These are phyloP conservation scores for Tethya wilhelma DNA, from an alignment of 37 sponge, comb jelly and placozoan species.

Conservation along the genomic window DNA sequence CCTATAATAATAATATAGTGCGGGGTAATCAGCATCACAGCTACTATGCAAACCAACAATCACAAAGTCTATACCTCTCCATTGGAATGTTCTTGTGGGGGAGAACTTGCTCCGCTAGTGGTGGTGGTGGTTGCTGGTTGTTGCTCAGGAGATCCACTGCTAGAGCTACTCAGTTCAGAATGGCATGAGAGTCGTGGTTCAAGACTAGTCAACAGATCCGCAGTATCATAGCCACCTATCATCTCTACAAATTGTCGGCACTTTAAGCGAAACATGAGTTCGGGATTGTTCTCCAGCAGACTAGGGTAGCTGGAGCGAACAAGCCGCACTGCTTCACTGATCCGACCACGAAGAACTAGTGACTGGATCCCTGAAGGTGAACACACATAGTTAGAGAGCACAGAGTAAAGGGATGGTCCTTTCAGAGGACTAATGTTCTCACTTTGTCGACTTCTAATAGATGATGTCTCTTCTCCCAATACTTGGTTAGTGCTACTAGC, in stretches of 20 bases:
- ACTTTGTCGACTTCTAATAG: slow-evolving; percentile 95
- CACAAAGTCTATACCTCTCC: slow-evolving; percentile 21
- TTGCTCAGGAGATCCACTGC: slow-evolving; percentile 17
- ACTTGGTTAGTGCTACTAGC: slow-evolving; percentile 79
- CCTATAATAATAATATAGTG: too few relatives aligned
- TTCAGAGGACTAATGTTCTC: background rate
- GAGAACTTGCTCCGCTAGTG: too few relatives aligned
- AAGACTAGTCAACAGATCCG: background rate
- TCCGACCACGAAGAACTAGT: slow-evolving; percentile 75
- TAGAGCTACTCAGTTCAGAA: slow-evolving; percentile 61
- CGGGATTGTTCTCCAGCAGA: slow-evolving; percentile 70
- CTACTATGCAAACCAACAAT: background rate
- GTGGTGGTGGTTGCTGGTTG: background rate
- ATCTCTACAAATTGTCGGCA: slow-evolving; percentile 96
- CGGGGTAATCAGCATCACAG: background rate
- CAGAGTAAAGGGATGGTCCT: too few relatives aligned
- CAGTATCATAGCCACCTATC: slow-evolving; percentile 81
- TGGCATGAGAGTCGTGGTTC: slow-evolving; percentile 55
- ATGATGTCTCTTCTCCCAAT: slow-evolving; percentile 70
- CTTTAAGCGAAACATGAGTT: slow-evolving; percentile 85
- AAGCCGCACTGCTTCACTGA: slow-evolving; percentile 77
- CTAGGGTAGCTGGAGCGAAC: slow-evolving; percentile 71
- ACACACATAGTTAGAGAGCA: too few relatives aligned
- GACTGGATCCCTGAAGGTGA: slow-evolving; percentile 78
- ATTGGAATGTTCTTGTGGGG: background rate